phyloP scores from a whole-genome alignment of 2,888 invertebrate species.

The Rhimphoctona megacephalus region DNA sequence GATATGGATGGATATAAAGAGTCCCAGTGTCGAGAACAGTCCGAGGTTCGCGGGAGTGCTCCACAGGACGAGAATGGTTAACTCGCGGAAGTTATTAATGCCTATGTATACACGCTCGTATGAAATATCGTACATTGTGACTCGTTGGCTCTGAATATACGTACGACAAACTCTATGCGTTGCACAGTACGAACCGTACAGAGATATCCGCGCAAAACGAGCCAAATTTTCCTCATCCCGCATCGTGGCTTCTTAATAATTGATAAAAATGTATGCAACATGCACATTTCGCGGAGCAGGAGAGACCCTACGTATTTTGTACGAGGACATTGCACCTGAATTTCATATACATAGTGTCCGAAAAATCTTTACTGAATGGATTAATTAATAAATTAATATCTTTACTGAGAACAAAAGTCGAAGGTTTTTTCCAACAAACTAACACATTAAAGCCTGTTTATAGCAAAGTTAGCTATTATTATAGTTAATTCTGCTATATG shows the following conservation, averaged over 20 bases:
- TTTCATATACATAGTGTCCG: background rate
- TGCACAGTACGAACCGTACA: conserved; percentile 1
- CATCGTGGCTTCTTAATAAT: conserved; percentile 83
- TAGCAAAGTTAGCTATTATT: no score
- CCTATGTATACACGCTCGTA: conserved; percentile 69
- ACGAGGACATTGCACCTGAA: conserved; percentile 3
- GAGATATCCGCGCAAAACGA: conserved; percentile 34
- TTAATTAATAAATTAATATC: no score
- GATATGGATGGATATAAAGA: conserved; percentile 60
- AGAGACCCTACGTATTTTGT: conserved; percentile 18
- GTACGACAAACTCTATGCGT: conserved; percentile 52
- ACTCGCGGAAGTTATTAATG: conserved; percentile 83
- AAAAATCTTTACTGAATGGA: no score
- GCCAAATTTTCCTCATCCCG: conserved; percentile 52
- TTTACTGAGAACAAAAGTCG: background rate
- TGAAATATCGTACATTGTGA: conserved; percentile 62
- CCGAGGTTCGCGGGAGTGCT: conserved; percentile 22
- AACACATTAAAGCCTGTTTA: no score
- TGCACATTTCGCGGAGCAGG: conserved; percentile 66
- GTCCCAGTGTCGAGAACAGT: conserved; percentile 33
- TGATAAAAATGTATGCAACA: conserved; percentile 84
- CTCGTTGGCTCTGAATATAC: conserved; percentile 46
- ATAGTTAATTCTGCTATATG: no score
- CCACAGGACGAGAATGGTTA: conserved; percentile 71
- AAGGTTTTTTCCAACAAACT: no score